Conservation (phyloP, 2,888 invertebrate genomes). For the Crocallis elinguaria region DNA sequence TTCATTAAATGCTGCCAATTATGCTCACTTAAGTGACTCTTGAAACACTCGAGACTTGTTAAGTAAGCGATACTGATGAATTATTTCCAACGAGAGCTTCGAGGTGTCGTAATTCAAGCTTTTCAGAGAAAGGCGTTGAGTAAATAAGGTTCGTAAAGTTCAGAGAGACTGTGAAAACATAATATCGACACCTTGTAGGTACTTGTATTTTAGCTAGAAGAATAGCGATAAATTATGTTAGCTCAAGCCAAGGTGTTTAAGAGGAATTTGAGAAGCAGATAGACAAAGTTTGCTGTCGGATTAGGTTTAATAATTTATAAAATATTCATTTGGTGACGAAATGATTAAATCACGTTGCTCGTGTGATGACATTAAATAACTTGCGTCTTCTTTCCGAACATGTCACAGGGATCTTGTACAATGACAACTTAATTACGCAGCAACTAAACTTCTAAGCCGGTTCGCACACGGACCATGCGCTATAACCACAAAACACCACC, state of each 20-base stretch:
- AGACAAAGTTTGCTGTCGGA: no score
- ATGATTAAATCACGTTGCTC: no score
- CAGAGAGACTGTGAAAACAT: neutral
- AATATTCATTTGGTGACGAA: no score
- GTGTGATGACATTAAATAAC: no score
- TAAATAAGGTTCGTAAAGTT: neutral
- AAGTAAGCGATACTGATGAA: conserved; percentile 20
- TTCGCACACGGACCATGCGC: no score
- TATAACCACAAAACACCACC: no score
- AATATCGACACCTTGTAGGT: neutral
- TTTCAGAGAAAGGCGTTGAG: neutral
- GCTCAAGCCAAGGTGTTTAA: neutral
- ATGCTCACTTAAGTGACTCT: conserved; percentile 8
- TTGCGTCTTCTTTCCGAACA: no score
- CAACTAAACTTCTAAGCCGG: no score
- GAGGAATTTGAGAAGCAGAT: no score
- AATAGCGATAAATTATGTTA: neutral
- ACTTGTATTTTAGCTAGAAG: neutral
- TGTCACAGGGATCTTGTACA: no score
- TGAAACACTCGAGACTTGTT: conserved; percentile 11
- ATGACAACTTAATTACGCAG: no score
- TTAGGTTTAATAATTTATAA: no score
- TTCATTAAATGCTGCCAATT: conserved; percentile 15
- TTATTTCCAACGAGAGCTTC: neutral
- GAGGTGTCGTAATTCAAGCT: neutral